Base-by-base conservation (phyloP, 2,888 invertebrate genomes). In the Odontomyia ornata region DNA sequence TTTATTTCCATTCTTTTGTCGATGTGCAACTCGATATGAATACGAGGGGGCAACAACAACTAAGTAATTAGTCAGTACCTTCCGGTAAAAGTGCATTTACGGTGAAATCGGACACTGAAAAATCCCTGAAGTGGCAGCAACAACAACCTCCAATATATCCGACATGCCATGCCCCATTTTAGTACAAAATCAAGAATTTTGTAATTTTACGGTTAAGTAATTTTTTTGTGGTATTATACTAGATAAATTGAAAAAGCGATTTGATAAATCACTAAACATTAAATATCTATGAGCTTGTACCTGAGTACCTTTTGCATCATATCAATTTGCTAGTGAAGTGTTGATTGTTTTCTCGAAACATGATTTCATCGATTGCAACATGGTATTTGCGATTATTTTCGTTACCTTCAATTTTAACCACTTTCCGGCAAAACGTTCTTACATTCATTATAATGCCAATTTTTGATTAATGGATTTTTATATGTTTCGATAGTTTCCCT, bases 81-180 rank as follows among this genome's bases (percentile, higher is more conserved):
- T 77, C 77, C 77, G 77, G 77, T 67, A 75, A 77, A 77, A 77
- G 77, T 71, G 57, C 77, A 75, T 56, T 62, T 75, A 73, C 73
- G 27, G 60, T 73, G 60, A 57, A 73, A 71, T 71, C 47, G 71
- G 71, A 46, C 73, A 73, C n/a, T 13, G 47, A 52, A 52, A 15
- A 52, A 4, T 9, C 52, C 52, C 52, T n/a, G 52, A 13, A 9
- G 52, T 18, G n/a, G 52, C 52, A 9, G 52, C 52, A 52, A 15
- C 52, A 52, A n/a, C 36, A 36, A 36, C 36, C 36, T 36, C 9
- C 9, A 9, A 36, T 36, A 36, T 36, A 36, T 36, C 36, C 3
- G 36, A 9, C 36, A 36, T 36, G 36, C 36, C 36, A 36, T 5
- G 36, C 36, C 9, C 36, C 9, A 36, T 3, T 36, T 9, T 9